phyloP scores from a whole-genome alignment of 2,113 vertebrate genomes.

The Plectropomus leopardus region DNA sequence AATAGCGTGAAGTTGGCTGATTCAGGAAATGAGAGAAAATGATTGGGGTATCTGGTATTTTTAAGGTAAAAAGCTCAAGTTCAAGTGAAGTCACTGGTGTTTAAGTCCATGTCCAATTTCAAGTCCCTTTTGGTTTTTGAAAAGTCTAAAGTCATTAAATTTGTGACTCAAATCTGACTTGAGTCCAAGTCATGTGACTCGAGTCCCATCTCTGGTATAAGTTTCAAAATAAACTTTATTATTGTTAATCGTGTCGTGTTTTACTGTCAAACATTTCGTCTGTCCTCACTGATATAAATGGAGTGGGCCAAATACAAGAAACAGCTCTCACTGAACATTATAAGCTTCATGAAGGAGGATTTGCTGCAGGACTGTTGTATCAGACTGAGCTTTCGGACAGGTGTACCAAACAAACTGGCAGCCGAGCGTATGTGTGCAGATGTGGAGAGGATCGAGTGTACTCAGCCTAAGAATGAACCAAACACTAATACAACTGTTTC shows the following conservation, averaged over 20 bases:
- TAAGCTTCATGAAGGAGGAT: background rate
- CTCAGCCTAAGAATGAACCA: slow-evolving; percentile 75
- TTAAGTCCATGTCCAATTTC: too few relatives aligned
- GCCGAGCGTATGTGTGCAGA: slow-evolving; percentile 1
- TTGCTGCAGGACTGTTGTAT: background rate
- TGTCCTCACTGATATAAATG: background rate
- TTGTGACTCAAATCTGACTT: too few relatives aligned
- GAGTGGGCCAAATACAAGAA: background rate
- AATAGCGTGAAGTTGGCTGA: too few relatives aligned
- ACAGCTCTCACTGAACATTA: background rate
- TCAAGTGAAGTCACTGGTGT: too few relatives aligned
- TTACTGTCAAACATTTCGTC: background rate
- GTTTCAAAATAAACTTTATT: background rate
- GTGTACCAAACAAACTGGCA: slow-evolving; percentile 20
- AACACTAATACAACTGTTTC: slow-evolving; percentile 76
- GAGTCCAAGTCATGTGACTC: too few relatives aligned
- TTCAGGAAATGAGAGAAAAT: too few relatives aligned
- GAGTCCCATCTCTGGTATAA: too few relatives aligned
- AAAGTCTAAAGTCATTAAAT: too few relatives aligned
- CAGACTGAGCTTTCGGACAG: background rate
- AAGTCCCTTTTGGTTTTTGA: too few relatives aligned
- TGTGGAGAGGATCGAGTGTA: slow-evolving; percentile 11
- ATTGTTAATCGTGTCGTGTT: background rate
- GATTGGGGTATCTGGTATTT: too few relatives aligned
- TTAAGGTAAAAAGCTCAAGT: too few relatives aligned